A percentile compares a stretch with the other conserved stretches of the same genome.
Evolutionary conservation across 2,888 invertebrate genomes (phyloP).

Genomic region (Dryobota labecula): DNA sequence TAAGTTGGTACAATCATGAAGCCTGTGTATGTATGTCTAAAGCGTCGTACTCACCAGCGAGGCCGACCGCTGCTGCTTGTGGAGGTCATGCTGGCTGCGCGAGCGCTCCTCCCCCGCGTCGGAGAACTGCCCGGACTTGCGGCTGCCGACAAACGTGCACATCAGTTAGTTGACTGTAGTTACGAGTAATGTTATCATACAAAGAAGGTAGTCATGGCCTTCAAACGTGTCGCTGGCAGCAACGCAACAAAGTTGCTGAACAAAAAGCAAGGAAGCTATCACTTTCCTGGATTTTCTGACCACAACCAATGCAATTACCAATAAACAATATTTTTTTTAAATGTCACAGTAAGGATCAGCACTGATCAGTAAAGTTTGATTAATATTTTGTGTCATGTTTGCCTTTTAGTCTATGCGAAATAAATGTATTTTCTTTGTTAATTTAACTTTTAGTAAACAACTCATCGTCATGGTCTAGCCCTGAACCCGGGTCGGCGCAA

Average conservation of each 20-base stretch:
- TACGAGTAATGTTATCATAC: neutral
- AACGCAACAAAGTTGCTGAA: neutral
- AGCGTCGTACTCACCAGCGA: conserved; percentile 80
- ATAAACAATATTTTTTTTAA: too few relatives aligned
- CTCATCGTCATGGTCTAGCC: neutral
- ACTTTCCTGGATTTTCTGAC: neutral
- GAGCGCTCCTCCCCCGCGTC: conserved; percentile 86
- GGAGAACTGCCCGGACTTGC: conserved; percentile 88
- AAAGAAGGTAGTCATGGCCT: neutral
- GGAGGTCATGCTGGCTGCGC: conserved; percentile 83
- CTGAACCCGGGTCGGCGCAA: neutral
- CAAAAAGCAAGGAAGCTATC: neutral
- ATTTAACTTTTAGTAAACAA: neutral
- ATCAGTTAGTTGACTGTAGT: neutral
- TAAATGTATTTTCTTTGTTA: too few relatives aligned
- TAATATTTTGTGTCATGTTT: too few relatives aligned
- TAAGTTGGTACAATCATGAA: neutral
- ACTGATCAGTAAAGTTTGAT: too few relatives aligned
- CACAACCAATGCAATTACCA: neutral
- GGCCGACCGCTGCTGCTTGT: conserved; percentile 85
- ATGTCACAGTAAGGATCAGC: neutral
- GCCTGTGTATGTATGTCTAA: neutral
- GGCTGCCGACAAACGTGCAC: conserved; percentile 68
- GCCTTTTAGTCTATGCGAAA: too few relatives aligned
- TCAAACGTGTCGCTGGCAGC: neutral